Percentiles rank a stretch among this genome's conserved stretches.
Conservation (phyloP, 2,888 invertebrate species). For the Dinocampus coccinellae region DNA sequence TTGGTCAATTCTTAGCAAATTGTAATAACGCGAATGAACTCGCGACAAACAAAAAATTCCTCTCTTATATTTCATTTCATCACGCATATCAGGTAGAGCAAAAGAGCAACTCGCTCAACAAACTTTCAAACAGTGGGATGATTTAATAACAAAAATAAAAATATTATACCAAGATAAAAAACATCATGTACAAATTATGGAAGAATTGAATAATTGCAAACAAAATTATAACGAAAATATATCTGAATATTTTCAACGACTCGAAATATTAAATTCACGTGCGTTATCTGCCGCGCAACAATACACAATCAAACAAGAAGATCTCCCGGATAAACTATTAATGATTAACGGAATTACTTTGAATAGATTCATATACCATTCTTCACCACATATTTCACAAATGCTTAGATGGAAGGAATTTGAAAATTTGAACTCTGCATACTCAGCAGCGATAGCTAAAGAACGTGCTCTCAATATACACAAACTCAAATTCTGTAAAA, state of each 20-base stretch:
- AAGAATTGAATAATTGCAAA: background rate
- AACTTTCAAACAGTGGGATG: background rate
- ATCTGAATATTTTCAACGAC: background rate
- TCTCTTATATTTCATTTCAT: background rate
- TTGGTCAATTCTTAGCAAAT: no score
- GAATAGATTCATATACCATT: background rate
- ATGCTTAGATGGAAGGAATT: background rate
- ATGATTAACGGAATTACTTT: background rate
- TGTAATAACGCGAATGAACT: no score
- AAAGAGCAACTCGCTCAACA: background rate
- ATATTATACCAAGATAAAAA: background rate
- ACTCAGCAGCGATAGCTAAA: background rate
- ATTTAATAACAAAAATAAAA: background rate
- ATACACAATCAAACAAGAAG: background rate
- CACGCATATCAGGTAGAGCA: background rate
- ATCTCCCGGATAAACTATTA: background rate
- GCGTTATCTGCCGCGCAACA: background rate
- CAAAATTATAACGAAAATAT: background rate
- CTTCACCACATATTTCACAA: background rate
- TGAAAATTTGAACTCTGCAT: background rate
- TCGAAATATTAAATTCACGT: background rate
- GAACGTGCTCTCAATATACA: background rate
- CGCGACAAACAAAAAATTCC: background rate
- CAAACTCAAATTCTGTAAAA: background rate
- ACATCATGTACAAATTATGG: background rate